Evolutionary conservation across 2,113 vertebrate species (phyloP).

Genomic region (Otocyon megalotis): DNA sequence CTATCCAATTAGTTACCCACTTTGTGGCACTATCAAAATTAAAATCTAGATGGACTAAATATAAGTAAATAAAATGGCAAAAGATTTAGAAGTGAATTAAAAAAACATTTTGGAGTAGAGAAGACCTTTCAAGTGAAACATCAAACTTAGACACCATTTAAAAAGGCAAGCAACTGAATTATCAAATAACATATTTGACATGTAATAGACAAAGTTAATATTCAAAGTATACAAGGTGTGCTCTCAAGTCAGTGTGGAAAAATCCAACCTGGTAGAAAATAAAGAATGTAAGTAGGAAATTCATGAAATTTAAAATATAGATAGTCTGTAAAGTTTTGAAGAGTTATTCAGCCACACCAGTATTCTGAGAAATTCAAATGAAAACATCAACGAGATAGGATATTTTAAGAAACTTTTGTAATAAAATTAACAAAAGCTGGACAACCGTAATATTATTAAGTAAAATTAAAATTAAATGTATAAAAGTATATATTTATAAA

Average conservation of each 20-base stretch:
- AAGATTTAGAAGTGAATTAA: neutral
- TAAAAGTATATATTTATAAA: neutral
- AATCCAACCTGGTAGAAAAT: neutral
- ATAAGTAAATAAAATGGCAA: neutral
- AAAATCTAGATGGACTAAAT: constrained; percentile 13
- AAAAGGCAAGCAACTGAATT: constrained; percentile 9
- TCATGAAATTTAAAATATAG: neutral
- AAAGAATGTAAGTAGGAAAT: constrained; percentile 4
- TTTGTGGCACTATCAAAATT: neutral
- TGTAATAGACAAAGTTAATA: constrained; percentile 53
- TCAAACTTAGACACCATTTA: constrained; percentile 16
- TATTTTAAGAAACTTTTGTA: neutral
- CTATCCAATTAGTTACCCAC: neutral
- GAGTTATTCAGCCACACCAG: neutral
- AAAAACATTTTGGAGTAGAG: neutral
- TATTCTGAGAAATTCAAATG: constrained; percentile 36
- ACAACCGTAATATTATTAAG: neutral
- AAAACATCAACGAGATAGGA: neutral
- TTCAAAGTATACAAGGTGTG: neutral
- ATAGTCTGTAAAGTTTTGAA: constrained; percentile 21
- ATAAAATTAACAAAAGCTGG: constrained; percentile 10
- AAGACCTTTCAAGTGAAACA: constrained; percentile 2
- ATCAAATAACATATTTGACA: neutral
- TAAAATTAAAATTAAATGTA: neutral
- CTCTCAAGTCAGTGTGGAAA: neutral